Conservation (phyloP, 2,888 invertebrate genomes). For the Dolichomitus sp. region DNA sequence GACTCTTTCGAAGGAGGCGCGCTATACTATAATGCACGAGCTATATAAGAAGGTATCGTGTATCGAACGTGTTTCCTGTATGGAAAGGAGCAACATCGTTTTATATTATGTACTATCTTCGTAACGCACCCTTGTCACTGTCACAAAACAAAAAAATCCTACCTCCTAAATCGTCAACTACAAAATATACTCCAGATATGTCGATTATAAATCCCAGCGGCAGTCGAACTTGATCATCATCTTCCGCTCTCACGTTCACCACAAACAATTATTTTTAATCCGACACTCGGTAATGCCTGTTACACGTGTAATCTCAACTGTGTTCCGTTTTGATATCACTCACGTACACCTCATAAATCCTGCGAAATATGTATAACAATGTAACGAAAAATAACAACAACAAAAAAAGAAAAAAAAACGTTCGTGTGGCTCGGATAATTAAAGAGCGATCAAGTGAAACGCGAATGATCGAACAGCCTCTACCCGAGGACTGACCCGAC, state of each 20-base stretch:
- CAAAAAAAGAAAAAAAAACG: neutral
- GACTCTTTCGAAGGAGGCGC: slow-evolving; percentile 46
- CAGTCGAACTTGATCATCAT: neutral
- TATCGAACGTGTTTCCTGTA: slow-evolving; percentile 63
- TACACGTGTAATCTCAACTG: neutral
- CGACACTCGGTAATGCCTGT: neutral
- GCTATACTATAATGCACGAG: slow-evolving; percentile 41
- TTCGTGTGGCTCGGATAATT: slow-evolving; percentile 14
- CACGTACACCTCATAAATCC: neutral
- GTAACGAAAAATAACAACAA: neutral
- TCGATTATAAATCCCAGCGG: slow-evolving; percentile 12
- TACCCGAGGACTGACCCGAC: slow-evolving; percentile 84
- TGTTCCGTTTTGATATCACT: neutral
- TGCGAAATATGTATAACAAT: neutral
- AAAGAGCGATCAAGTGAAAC: slow-evolving; percentile 40
- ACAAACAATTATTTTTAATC: neutral
- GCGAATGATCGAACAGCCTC: slow-evolving; percentile 71
- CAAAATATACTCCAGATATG: slow-evolving; percentile 2
- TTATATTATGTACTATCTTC: slow-evolving; percentile 5
- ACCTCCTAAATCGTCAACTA: neutral
- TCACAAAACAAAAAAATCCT: neutral
- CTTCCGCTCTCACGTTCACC: slow-evolving; percentile 3
- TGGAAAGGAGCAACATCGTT: slow-evolving; percentile 32
- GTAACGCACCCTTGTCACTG: neutral
- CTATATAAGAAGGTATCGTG: slow-evolving; percentile 48